These are phyloP conservation scores for Heteromormyrus szaboi DNA, from an alignment of 2,797 vertebrate genomes.

Conservation along the genomic window DNA sequence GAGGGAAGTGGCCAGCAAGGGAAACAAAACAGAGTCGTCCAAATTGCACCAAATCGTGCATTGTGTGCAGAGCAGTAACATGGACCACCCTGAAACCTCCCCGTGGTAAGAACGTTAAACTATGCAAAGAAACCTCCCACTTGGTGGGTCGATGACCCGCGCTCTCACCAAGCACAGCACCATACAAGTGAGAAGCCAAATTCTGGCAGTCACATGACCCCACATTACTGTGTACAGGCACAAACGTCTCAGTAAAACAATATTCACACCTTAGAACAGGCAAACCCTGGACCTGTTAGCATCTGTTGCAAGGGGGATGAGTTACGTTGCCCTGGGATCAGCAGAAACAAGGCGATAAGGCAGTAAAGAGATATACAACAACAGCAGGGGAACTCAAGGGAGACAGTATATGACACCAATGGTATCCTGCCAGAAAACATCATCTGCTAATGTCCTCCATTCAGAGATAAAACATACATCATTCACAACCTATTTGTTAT, in stretches of 20 bases:
- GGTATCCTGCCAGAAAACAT: background rate
- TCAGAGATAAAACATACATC: background rate
- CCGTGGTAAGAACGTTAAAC: slow-evolving; percentile 23
- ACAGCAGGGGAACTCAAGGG: background rate
- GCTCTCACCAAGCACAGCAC: background rate
- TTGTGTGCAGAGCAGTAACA: slow-evolving; percentile 26
- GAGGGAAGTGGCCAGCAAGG: background rate
- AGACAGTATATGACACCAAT: background rate
- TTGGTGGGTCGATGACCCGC: background rate
- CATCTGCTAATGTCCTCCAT: background rate
- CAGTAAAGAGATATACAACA: background rate
- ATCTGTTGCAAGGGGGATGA: background rate
- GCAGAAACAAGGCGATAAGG: background rate
- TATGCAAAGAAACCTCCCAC: slow-evolving; percentile 40
- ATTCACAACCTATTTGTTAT: background rate
- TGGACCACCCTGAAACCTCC: slow-evolving; percentile 52
- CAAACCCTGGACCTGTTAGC: background rate
- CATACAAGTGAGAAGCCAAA: background rate
- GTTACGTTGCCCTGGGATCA: background rate
- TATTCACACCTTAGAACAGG: background rate
- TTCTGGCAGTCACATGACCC: background rate
- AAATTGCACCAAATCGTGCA: slow-evolving; percentile 14
- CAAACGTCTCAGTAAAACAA: background rate
- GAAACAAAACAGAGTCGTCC: background rate
- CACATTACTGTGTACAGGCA: background rate